Base-by-base conservation (phyloP, 2,113 vertebrate genomes). In the Lethenteron reissneri region DNA sequence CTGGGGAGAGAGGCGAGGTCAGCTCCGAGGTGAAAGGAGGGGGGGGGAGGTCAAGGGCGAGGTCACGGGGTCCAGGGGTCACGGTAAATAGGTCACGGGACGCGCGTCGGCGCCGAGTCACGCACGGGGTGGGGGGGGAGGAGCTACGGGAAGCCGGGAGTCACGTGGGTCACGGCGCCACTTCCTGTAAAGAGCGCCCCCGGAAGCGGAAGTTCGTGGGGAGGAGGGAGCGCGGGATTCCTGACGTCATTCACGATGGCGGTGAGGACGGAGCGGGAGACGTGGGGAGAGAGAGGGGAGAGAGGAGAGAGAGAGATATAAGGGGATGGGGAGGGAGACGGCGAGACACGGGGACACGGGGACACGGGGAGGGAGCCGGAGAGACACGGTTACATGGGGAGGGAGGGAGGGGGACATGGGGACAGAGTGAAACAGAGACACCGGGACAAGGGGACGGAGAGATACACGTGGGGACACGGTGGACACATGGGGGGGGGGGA, bases 251-350 rank as follows among this genome's bases (percentile, higher is more conserved):
- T 57, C 3, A 6, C 70, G 57, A 10, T n/a, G 25, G 71, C 69
- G 56, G 69, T 56, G 12, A n/a, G 21, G 56, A 21, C 70, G 10
- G 57, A 58, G 15, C 4, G 21, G 41, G 17, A 57, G 70, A 58
- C 70, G 41, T 58, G 72, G 56, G 56, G 62, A 68, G 11, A 12
- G 15, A 25, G 15, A 56, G 56, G 41, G 4, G 4, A 5, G 57
- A 3, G 15, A 25, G 15, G 25, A 9, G 3, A 15, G 4, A 5
- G 57, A 3, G 56, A 2, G 1, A 11, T 2, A 2, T 41, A 1
- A 9, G 19, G 13, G 2, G 14, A 13, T 3, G 12, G 56, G 15
- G 25, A 25, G 21, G 21, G 3, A n/a, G 19, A 19, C 8, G 21
- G 12, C 14, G 56, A 25, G 9, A 12, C 1, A 21, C n/a, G 19